phyloP scores from a whole-genome alignment of 2,797 vertebrate species.

The Macropus fuliginosus region DNA sequence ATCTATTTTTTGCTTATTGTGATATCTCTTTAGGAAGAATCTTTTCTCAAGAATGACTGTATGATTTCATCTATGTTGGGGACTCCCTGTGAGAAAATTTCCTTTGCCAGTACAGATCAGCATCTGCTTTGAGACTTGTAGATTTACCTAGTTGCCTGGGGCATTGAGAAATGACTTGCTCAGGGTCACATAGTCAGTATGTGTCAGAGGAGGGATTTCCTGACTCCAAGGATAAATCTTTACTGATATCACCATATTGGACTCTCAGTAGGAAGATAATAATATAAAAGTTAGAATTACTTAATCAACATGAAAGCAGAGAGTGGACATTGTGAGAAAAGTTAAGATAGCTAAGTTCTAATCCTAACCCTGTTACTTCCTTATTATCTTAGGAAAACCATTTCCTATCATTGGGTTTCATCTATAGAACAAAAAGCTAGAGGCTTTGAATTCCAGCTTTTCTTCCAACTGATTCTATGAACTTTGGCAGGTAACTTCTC shows the following conservation, averaged over 20 bases:
- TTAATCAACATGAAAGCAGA: not conserved
- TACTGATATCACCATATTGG: not conserved
- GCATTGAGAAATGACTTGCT: not conserved
- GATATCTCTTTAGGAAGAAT: not conserved
- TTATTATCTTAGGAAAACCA: not conserved
- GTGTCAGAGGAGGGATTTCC: not conserved
- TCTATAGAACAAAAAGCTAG: not conserved
- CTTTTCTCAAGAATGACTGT: not conserved
- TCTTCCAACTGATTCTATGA: not conserved
- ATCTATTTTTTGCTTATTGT: not conserved
- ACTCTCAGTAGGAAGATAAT: not conserved
- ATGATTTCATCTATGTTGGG: not conserved
- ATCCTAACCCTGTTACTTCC: not conserved
- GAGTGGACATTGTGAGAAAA: not conserved
- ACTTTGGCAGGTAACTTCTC: not conserved
- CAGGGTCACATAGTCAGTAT: not conserved
- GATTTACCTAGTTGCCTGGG: not conserved
- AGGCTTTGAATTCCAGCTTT: not conserved
- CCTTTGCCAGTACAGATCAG: not conserved
- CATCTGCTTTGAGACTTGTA: not conserved
- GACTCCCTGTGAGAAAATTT: not conserved
- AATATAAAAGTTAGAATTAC: not conserved
- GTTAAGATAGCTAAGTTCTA: not conserved
- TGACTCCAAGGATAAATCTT: not conserved
- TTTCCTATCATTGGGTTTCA: not conserved